Conservation (phyloP, 2,113 vertebrate genomes). For the Takifugu bimaculatus region DNA sequence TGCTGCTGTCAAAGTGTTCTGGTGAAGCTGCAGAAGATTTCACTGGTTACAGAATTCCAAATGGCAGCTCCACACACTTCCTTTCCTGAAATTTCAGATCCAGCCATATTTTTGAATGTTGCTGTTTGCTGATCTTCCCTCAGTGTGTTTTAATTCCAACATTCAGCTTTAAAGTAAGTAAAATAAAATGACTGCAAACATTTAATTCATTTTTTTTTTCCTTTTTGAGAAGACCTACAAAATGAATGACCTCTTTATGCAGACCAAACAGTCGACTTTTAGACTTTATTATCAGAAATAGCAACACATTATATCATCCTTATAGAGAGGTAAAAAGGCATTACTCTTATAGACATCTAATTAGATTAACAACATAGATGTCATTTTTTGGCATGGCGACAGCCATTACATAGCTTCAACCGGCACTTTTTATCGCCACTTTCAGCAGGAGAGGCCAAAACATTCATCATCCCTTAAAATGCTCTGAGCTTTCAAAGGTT, state of each 20-base stretch:
- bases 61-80: slow-evolving; percentile 1
- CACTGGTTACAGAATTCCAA: slow-evolving; percentile 40
- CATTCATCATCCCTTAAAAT: slow-evolving; percentile 23
- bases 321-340: slow-evolving; percentile 24
- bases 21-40: slow-evolving; percentile 34
- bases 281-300: slow-evolving; percentile 52
- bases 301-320: slow-evolving; percentile 60
- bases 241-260: slow-evolving; percentile 26
- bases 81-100: slow-evolving; percentile 36
- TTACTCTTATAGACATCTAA: slow-evolving; percentile 64
- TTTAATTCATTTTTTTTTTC: background rate
- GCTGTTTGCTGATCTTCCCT: slow-evolving; percentile 44
- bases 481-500: slow-evolving; percentile 4
- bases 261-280: slow-evolving; percentile 28
- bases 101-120: slow-evolving; percentile 27
- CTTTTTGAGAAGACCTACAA: slow-evolving; percentile 18
- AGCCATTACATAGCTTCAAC: slow-evolving; percentile 20
- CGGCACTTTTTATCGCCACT: slow-evolving; percentile 40
- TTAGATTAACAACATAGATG: slow-evolving; percentile 66
- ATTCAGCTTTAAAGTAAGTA: no score
- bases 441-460: slow-evolving; percentile 11
- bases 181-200: background rate
- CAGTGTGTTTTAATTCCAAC: slow-evolving; percentile 22
- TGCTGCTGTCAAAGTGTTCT: slow-evolving; percentile 32
- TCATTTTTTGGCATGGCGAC: slow-evolving; percentile 41